Base-by-base conservation (phyloP, 1,140 invertebrate genomes). In the Drosophila kanapiae region DNA sequence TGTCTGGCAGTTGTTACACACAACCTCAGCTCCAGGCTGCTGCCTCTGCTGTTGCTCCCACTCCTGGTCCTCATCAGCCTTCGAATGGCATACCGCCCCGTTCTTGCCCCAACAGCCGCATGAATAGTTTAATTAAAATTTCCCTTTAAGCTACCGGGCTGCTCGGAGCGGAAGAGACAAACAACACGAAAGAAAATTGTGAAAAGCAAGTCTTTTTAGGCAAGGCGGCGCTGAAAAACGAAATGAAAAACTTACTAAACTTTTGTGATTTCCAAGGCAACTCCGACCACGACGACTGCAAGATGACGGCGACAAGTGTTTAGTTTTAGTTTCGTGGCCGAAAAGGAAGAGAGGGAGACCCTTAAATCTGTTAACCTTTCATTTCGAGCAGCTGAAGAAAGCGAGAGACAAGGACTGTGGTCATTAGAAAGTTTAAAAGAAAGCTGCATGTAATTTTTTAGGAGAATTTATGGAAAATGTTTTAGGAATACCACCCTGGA, bases 41-140 rank as follows among this genome's bases (percentile, higher is more conserved):
- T 58, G 31, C 51, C 54, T 29, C 58, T 58, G 71, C 54, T 23
- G 23, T 2, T 23, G 3, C 23, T 61, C 59, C 47, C 43, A n/a
- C 47, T 71, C 75, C 56, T 51, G 31, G 1, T 23, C 23, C 23
- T 23, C 3, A 3, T 23, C 23, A 23, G 23, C 23, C 23, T 23
- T 23, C 23, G 23, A 43, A 18, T 49, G 40, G 31, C 13, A 23
- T 27, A 4, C 38, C 23, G 38, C 38, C 48, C 35, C 53, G 13
- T 10, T 40, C 37, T 27, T 54, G 23, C 27, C 42, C 31, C 4
- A 23, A 53, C 54, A 76, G 53, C 65, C 69, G 75, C 77, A 75
- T 78, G 80, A 87, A 88, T 87, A 88, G 84, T 87, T 87, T 87
- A 87, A 87, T 87, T 87, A 87, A 87, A 87, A 90, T 87, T 87